phyloP scores from a whole-genome alignment of 2,888 invertebrate species.

The Patella pellucida region DNA sequence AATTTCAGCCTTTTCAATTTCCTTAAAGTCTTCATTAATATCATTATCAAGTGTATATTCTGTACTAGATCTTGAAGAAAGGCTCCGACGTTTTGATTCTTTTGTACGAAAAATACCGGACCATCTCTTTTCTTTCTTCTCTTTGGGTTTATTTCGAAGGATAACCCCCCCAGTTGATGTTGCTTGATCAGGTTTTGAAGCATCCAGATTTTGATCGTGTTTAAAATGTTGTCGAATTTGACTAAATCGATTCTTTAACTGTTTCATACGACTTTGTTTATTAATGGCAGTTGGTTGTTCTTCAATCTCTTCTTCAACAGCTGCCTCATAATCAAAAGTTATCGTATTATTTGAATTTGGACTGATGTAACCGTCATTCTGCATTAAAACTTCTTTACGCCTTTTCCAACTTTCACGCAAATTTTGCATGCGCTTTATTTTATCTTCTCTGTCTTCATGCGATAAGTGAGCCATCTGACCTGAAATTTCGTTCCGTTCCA shows the following conservation, averaged over 20 bases:
- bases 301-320: background rate
- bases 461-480: background rate
- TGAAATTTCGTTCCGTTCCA: background rate
- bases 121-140: background rate
- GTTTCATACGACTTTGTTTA: constrained; percentile 2
- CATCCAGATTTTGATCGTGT: background rate
- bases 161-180: background rate
- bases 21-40: background rate
- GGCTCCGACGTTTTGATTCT: background rate
- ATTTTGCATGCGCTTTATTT: constrained; percentile 27
- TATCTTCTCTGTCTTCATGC: constrained; percentile 8
- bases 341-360: background rate
- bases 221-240: background rate
- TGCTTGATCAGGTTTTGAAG: background rate
- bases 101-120: background rate
- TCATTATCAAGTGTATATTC: background rate
- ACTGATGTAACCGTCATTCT: constrained; percentile 34
- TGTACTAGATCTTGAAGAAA: background rate
- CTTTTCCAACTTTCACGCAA: constrained; percentile 36
- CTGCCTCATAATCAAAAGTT: background rate
- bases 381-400: constrained; percentile 36
- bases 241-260: background rate
- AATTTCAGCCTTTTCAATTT: background rate
- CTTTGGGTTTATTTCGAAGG: background rate
- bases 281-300: background rate